Conservation (phyloP, 2,113 vertebrate genomes). For the Myotis davidii region DNA sequence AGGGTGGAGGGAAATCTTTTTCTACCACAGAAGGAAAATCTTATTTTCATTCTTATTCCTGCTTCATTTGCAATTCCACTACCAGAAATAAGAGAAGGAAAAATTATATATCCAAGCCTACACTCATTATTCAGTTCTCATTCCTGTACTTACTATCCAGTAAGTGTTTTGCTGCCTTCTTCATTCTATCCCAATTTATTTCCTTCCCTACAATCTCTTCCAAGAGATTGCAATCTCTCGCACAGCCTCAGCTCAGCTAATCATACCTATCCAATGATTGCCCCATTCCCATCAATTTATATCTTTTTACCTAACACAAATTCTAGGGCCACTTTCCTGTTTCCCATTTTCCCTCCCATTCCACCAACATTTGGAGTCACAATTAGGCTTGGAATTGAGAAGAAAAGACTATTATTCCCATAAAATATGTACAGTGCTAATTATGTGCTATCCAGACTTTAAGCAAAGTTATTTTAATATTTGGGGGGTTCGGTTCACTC, state of each 20-base stretch:
- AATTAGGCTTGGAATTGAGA: neutral
- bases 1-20: neutral
- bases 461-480: slow-evolving; percentile 48
- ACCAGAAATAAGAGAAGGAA: neutral
- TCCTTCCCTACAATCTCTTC: neutral
- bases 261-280: neutral
- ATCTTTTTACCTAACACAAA: neutral
- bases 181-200: neutral
- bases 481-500: neutral
- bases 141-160: neutral
- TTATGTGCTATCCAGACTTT: neutral
- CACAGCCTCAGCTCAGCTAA: neutral
- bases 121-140: neutral
- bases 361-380: neutral
- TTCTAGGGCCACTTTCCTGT: neutral
- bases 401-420: neutral
- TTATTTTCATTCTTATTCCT: slow-evolving; percentile 17
- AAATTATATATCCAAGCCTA: neutral
- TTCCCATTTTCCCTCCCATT: neutral
- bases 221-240: neutral
- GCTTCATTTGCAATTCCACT: slow-evolving; percentile 40
- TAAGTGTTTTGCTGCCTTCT: neutral
- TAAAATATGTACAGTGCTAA: slow-evolving; percentile 5
- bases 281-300: neutral
- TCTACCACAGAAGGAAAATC: neutral